These are phyloP conservation scores for Pissodes strobi DNA, from an alignment of 1,140 invertebrate genomes.

Conservation along the genomic window DNA sequence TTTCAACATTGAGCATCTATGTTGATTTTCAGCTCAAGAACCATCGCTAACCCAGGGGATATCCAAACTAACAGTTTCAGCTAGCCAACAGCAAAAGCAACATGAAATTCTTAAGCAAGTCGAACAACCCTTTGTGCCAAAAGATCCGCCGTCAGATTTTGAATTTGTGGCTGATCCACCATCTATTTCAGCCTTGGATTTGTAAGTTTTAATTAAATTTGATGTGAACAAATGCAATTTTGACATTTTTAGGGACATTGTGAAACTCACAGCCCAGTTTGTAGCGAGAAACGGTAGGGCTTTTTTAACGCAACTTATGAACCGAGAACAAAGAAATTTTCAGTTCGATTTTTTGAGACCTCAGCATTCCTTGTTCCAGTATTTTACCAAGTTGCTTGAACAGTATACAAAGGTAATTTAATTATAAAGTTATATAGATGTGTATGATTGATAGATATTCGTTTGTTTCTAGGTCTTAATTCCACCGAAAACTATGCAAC, in stretches of 20 bases:
- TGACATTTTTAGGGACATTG: constrained; percentile 87
- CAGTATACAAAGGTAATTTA: constrained; percentile 90
- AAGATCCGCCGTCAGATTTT: constrained; percentile 94
- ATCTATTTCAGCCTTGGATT: constrained; percentile 97
- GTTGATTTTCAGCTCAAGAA: constrained; percentile 55
- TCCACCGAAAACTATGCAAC: constrained; percentile 88
- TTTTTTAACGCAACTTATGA: constrained; percentile 98
- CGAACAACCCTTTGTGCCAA: constrained; percentile 87
- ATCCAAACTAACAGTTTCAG: constrained; percentile 63
- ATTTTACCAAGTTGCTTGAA: constrained; percentile 97
- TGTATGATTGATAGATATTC: too few relatives aligned
- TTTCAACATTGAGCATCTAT: too few relatives aligned
- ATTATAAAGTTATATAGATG: not conserved
- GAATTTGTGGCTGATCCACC: constrained; percentile 98
- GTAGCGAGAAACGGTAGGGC: constrained; percentile 97
- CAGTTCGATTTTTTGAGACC: constrained; percentile 99
- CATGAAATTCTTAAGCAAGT: constrained; percentile 89
- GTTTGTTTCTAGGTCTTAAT: constrained; percentile 75
- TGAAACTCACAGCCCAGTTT: constrained; percentile 98
- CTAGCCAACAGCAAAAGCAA: constrained; percentile 80
- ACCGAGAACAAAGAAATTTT: constrained; percentile 95
- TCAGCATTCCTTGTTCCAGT: constrained; percentile 97
- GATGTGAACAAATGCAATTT: constrained; percentile 11
- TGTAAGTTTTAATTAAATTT: constrained; percentile 65
- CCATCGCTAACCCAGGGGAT: constrained; percentile 53